These are phyloP conservation scores for Agrochola macilenta DNA, from an alignment of 2,888 invertebrate species.

Conservation along the genomic window DNA sequence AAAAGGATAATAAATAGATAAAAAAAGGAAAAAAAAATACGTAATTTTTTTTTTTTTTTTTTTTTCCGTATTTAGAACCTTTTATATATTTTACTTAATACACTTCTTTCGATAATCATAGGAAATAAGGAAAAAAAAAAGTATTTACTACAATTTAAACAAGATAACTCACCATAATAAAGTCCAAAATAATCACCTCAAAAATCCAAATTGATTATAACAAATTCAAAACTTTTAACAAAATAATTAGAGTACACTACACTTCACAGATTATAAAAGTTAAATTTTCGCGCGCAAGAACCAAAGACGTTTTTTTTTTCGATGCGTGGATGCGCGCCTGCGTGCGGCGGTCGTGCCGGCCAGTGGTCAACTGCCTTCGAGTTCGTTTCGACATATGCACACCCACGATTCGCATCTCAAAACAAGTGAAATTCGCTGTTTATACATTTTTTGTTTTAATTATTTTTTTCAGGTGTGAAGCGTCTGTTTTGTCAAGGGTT, in stretches of 20 bases:
- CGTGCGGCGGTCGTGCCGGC: conserved; percentile 84
- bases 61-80: too few species aligned
- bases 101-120: neutral
- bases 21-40: too few species aligned
- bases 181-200: conserved; percentile 60
- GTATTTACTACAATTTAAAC: neutral
- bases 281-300: conserved; percentile 65
- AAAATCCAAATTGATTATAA: conserved; percentile 66
- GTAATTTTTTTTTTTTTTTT: too few species aligned
- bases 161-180: conserved; percentile 63
- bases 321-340: conserved; percentile 61
- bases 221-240: conserved; percentile 61
- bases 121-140: neutral
- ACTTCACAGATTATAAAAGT: conserved; percentile 63
- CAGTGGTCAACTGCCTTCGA: conserved; percentile 86
- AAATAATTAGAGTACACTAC: conserved; percentile 61
- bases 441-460: conserved; percentile 32
- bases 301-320: conserved; percentile 56
- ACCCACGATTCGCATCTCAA: conserved; percentile 61
- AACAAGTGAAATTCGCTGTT: conserved; percentile 65
- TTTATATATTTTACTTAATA: neutral
- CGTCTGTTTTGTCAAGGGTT: conserved; percentile 6
- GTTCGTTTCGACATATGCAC: conserved; percentile 57
- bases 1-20: too few species aligned
- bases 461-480: neutral